These are phyloP conservation scores for Limulus polyphemus DNA, from an alignment of 2,888 invertebrate species.

Conservation along the genomic window DNA sequence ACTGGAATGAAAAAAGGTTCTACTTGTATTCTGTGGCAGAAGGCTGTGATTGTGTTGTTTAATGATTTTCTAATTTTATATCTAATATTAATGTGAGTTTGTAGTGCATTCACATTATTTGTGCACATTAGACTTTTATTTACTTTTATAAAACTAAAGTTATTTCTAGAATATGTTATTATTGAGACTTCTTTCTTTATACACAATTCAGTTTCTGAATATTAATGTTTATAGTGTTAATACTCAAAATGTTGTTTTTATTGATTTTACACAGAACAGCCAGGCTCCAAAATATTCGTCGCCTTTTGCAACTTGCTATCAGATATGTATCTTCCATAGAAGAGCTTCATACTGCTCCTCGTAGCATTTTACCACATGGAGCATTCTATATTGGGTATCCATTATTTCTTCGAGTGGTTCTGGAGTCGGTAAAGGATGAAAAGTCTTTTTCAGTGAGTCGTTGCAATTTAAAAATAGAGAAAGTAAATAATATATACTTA, in stretches of 20 bases:
- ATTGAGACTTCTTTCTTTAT: no score
- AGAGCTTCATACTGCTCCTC: conserved; percentile 35
- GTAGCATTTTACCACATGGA: conserved; percentile 41
- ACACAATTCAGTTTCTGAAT: no score
- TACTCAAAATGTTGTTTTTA: background rate
- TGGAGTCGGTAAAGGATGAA: conserved; percentile 37
- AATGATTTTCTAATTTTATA: no score
- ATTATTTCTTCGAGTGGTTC: conserved; percentile 33
- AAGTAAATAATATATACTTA: conserved; percentile 1
- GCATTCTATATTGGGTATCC: conserved; percentile 40
- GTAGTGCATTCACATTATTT: no score
- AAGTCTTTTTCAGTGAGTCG: conserved; percentile 34
- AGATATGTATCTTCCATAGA: conserved; percentile 40
- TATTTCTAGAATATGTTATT: no score
- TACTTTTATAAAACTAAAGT: no score
- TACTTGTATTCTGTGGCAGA: no score
- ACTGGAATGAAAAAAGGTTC: no score
- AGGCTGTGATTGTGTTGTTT: no score
- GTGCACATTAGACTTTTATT: no score
- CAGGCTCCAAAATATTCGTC: conserved; percentile 36
- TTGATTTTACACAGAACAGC: conserved; percentile 8
- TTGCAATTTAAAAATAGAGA: conserved; percentile 8
- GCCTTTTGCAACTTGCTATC: conserved; percentile 40
- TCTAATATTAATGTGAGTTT: no score
- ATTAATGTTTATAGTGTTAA: no score